Evolutionary conservation across 2,113 vertebrate species (phyloP).

Genomic region (Sakesphorus luctuosus): DNA sequence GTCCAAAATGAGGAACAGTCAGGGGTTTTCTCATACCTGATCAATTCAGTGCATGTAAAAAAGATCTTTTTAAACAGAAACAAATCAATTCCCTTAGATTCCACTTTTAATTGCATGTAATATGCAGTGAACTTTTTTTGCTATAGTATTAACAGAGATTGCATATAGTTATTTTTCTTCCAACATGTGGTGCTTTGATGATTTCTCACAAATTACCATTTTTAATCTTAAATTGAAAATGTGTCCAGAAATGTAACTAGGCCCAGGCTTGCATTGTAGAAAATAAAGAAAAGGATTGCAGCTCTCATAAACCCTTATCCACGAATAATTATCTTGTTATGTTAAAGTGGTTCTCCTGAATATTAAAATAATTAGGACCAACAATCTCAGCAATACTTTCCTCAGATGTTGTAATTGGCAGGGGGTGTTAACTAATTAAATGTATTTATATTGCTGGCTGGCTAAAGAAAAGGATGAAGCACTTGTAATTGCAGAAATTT

Average conservation of each 20-base stretch:
- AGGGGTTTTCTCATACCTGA: not conserved
- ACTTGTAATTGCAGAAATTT: conserved; percentile 60
- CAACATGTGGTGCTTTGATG: conserved; percentile 54
- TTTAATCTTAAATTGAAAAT: conserved; percentile 70
- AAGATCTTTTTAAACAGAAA: conserved; percentile 9
- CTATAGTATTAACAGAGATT: conserved; percentile 51
- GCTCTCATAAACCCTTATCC: conserved; percentile 60
- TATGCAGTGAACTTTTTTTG: conserved; percentile 24
- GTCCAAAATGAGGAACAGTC: not conserved
- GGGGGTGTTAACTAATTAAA: conserved; percentile 75
- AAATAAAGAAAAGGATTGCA: conserved; percentile 60
- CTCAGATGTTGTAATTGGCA: conserved; percentile 73
- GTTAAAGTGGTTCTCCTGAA: conserved; percentile 74
- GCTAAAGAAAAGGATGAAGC: conserved; percentile 54
- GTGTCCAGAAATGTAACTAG: conserved; percentile 64
- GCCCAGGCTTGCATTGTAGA: conserved; percentile 8
- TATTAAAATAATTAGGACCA: conserved; percentile 78
- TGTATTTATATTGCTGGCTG: conserved; percentile 65
- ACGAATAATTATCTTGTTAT: conserved; percentile 72
- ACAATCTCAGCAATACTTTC: conserved; percentile 67
- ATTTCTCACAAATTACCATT: conserved; percentile 67
- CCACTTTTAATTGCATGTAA: conserved; percentile 48
- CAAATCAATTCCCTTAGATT: conserved; percentile 14
- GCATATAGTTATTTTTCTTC: conserved; percentile 51
- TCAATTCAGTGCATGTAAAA: not conserved